phyloP scores from a whole-genome alignment of 2,888 invertebrate species.

The Callyntrura guangdongensis region DNA sequence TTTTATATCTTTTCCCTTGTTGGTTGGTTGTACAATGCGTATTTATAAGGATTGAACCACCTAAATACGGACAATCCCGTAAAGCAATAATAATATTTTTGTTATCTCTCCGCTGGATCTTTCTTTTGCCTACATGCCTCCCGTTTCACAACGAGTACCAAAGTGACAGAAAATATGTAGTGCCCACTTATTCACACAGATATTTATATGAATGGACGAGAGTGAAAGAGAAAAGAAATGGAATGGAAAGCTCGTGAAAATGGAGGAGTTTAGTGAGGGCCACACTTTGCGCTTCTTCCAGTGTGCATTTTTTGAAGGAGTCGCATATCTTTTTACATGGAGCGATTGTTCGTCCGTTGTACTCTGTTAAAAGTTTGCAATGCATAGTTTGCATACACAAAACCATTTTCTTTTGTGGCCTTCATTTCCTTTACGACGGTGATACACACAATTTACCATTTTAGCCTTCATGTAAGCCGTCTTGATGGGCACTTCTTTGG shows the following conservation, averaged over 20 bases:
- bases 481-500: constrained; percentile 19
- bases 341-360: neutral
- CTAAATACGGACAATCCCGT: constrained; percentile 3
- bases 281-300: neutral
- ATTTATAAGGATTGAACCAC: no score
- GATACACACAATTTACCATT: constrained; percentile 34
- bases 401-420: constrained; percentile 66
- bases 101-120: constrained; percentile 51
- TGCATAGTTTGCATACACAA: neutral
- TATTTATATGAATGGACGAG: constrained; percentile 40
- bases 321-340: neutral
- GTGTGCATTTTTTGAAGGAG: neutral
- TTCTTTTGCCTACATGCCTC: constrained; percentile 1
- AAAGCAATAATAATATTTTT: constrained; percentile 60
- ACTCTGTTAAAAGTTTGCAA: neutral
- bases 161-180: neutral
- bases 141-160: constrained; percentile 23
- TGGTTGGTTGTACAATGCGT: no score
- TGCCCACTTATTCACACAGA: constrained; percentile 18
- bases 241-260: neutral
- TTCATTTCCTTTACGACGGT: constrained; percentile 63
- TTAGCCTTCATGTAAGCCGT: constrained; percentile 9
- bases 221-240: constrained; percentile 31
- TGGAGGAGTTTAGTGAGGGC: neutral
- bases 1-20: constrained; percentile 20